These are phyloP conservation scores for Leistus spinibarbis DNA, from an alignment of 2,888 invertebrate species.

Conservation along the genomic window DNA sequence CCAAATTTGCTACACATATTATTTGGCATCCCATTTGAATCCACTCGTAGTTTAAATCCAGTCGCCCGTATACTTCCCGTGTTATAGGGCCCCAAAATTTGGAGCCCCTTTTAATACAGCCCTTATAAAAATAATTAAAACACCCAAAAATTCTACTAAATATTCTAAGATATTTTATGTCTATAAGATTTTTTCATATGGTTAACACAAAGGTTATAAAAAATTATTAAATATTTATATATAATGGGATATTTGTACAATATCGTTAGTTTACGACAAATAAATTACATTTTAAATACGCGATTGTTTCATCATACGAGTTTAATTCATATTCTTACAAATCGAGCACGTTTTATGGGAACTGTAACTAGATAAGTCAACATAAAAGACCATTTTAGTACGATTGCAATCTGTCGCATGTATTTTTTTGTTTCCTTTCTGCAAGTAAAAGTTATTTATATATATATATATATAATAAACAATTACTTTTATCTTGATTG, in stretches of 20 bases:
- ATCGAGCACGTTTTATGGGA: not conserved
- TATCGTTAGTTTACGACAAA: not conserved
- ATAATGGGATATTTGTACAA: slow-evolving; percentile 2
- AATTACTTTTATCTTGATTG: not conserved
- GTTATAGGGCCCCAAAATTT: no score
- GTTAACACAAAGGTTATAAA: no score
- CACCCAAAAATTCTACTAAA: no score
- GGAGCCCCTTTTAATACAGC: no score
- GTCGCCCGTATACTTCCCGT: no score
- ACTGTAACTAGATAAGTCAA: not conserved
- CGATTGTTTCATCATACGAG: not conserved
- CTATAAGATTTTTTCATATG: no score
- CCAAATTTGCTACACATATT: no score
- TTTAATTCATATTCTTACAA: not conserved
- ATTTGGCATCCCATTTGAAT: no score
- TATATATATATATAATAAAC: not conserved
- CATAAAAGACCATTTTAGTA: not conserved
- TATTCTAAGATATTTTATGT: no score
- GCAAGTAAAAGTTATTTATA: not conserved
- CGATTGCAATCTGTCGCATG: not conserved
- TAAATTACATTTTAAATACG: not conserved
- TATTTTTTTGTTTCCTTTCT: not conserved
- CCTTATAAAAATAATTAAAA: no score
- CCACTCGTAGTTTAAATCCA: no score
- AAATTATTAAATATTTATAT: slow-evolving; percentile 13